Percentiles rank a stretch among this genome's conserved stretches.
Conservation (phyloP, 2,888 invertebrate genomes). For the Acleris cristana region DNA sequence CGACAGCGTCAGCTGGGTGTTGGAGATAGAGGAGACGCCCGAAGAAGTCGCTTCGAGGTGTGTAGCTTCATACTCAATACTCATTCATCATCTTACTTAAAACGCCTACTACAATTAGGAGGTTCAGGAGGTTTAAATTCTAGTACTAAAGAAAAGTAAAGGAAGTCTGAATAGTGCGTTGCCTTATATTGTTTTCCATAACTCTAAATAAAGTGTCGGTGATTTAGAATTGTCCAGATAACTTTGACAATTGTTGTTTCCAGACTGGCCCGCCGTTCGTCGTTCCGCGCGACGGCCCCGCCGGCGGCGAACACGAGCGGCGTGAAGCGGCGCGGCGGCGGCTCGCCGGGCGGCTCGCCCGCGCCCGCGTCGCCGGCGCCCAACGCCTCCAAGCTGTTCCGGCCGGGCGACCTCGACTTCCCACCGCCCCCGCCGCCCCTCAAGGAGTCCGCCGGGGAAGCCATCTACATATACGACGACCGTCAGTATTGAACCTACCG, state of each 20-base stretch:
- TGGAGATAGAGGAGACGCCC: constrained; percentile 90
- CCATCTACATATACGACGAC: constrained; percentile 83
- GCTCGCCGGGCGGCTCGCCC: constrained; percentile 71
- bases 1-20: constrained; percentile 93
- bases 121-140: too few relatives aligned
- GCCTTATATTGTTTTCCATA: too few relatives aligned
- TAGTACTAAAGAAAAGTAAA: too few relatives aligned
- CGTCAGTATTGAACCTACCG: constrained; percentile 59
- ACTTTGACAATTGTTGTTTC: neutral
- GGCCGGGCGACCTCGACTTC: constrained; percentile 75
- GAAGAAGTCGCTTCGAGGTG: constrained; percentile 87
- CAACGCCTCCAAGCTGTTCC: constrained; percentile 78
- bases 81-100: too few relatives aligned
- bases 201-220: too few relatives aligned
- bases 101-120: too few relatives aligned
- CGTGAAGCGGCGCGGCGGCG: constrained; percentile 77
- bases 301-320: constrained; percentile 64
- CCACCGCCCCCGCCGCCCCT: constrained; percentile 74
- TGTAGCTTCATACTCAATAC: neutral
- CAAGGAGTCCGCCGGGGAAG: constrained; percentile 88
- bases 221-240: too few relatives aligned
- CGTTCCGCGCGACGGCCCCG: constrained; percentile 83
- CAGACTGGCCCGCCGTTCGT: constrained; percentile 87
- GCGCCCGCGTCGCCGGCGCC: constrained; percentile 78
- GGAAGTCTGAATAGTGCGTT: too few relatives aligned